Evolutionary conservation across 2,888 invertebrate species (phyloP), one percentile per base, ranked within the genome.

Genomic region (Merodon equestris): DNA sequence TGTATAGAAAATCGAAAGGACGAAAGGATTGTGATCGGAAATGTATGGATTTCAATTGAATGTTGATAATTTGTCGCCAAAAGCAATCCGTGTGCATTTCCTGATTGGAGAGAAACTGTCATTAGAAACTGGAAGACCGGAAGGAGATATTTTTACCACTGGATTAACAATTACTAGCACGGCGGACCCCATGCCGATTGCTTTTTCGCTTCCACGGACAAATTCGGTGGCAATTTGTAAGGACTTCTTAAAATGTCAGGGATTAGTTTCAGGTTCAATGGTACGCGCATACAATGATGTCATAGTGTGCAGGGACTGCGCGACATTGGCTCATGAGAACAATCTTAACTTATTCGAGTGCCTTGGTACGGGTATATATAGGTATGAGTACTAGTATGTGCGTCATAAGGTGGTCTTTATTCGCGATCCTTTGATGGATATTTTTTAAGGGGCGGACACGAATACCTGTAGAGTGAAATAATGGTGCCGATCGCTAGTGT

Each of bases 1-100:
- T 61, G 67, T 73, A 19, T 27, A 10, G 38, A 51, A 60, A 40
- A 48, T 64, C 63, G n/a, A 40, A 60, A 74, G 74, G 74, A 50
- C 50, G 74, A 79, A 79, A 79, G 79, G 79, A 79, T 79, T 79
- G 74, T 79, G 74, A 79, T 74, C 74, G 74, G 79, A 79, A 63
- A 64, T 58, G 63, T 74, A 66, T 79, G 61, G 73, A 73, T 73
- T 77, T 67, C 53, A 58, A 19, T 27, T 63, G 63, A 77, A 77
- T 61, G 73, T 27, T 63, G 53, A 74, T 63, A 68, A 74, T 58
- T 79, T 64, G 45, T 63, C 17, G 64, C 58, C 58, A 50, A 45
- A 60, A 68, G 58, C 63, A 42, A 79, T 68, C 54, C 54, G 44
- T 10, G 60, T 36, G 5, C 36, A 36, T 36, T 36, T 36, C 47